These are phyloP conservation scores for Hoplodrina ambigua DNA, from an alignment of 2,888 invertebrate species.

Conservation along the genomic window DNA sequence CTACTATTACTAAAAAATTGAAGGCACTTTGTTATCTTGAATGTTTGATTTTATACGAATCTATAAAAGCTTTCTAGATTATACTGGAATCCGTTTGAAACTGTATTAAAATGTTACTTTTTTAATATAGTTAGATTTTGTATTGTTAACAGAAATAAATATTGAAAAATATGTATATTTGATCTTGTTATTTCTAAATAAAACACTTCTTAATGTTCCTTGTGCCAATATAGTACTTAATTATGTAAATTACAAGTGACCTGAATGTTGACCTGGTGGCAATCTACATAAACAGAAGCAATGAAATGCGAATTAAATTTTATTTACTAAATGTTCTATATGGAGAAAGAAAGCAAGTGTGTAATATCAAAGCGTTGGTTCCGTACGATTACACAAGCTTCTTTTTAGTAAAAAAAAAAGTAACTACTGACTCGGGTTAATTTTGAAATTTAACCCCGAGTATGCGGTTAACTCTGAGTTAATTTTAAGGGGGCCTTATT, in stretches of 20 bases:
- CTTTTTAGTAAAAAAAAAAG: no score
- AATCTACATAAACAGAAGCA: conserved; percentile 27
- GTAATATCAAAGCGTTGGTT: not conserved
- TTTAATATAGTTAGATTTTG: not conserved
- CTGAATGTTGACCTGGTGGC: conserved; percentile 22
- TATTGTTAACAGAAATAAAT: conserved; percentile 18
- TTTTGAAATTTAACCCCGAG: no score
- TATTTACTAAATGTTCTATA: not conserved
- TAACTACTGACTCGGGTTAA: no score
- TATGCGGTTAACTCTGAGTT: no score
- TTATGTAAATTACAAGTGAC: conserved; percentile 38
- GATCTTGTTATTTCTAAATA: not conserved
- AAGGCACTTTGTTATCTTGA: not conserved
- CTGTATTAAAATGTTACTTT: conserved; percentile 25
- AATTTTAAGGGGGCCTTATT: no score
- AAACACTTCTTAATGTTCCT: not conserved
- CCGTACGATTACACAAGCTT: not conserved
- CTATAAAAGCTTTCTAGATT: conserved; percentile 10
- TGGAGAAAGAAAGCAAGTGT: not conserved
- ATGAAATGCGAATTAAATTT: not conserved
- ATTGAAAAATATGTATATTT: conserved; percentile 22
- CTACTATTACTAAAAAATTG: not conserved
- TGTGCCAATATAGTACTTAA: conserved; percentile 1
- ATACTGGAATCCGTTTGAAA: conserved; percentile 9
- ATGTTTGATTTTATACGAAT: conserved; percentile 12